These are phyloP conservation scores for Bubo blakistoni DNA, from an alignment of 2,113 vertebrate genomes.

Conservation along the genomic window DNA sequence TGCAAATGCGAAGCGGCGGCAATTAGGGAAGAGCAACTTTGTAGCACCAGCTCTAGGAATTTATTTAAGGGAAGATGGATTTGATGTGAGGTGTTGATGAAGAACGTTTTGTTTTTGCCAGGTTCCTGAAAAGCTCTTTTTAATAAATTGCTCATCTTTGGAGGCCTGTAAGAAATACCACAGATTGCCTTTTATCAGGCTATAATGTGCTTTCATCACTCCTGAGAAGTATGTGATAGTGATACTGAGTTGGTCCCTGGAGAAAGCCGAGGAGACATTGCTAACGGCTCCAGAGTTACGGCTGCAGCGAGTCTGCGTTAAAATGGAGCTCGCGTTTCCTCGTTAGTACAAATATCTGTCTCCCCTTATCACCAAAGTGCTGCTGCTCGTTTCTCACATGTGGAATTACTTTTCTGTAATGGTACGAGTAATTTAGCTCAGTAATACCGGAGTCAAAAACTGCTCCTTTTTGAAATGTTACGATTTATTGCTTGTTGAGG, in stretches of 20 bases:
- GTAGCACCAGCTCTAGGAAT: neutral
- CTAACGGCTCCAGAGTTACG: neutral
- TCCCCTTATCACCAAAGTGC: neutral
- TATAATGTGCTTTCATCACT: constrained; percentile 48
- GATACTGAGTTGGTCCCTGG: constrained; percentile 42
- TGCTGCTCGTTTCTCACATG: neutral
- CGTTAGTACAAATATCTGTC: neutral
- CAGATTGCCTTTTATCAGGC: constrained; percentile 44
- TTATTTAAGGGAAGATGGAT: constrained; percentile 8
- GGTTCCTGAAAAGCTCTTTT: constrained; percentile 34
- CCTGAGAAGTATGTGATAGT: constrained; percentile 21
- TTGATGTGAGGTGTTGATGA: neutral
- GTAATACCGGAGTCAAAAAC: neutral
- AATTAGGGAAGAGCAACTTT: neutral
- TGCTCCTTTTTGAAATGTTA: neutral
- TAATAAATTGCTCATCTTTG: constrained; percentile 55
- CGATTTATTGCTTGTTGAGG: neutral
- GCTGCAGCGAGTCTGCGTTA: neutral
- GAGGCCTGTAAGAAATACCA: constrained; percentile 50
- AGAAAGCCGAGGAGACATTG: neutral
- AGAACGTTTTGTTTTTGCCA: neutral
- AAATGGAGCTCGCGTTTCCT: constrained; percentile 18
- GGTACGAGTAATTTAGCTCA: neutral
- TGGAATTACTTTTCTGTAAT: neutral
- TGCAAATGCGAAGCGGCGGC: neutral